These are phyloP conservation scores for Brevipalpus yothersi DNA, from an alignment of 1,140 invertebrate genomes.

Conservation along the genomic window DNA sequence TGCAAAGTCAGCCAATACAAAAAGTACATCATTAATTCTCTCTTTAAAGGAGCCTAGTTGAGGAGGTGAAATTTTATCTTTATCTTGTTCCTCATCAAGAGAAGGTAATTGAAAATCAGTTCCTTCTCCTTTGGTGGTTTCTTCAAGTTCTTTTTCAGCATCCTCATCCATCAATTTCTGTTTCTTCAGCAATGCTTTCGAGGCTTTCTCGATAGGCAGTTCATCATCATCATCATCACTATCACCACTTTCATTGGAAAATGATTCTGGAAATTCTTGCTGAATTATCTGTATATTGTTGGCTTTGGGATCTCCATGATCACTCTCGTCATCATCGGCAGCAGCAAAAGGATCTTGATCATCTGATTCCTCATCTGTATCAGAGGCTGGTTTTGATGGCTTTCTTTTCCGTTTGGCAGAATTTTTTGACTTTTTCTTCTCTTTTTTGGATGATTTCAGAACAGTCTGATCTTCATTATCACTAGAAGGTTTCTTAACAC, in stretches of 20 bases:
- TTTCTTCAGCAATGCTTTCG: background rate
- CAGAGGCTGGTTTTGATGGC: background rate
- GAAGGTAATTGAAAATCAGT: background rate
- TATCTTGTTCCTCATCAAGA: constrained; percentile 23
- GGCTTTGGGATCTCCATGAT: background rate
- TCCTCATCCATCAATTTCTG: constrained; percentile 2
- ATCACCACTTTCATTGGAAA: background rate
- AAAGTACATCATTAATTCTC: constrained; percentile 63
- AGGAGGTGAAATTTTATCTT: background rate
- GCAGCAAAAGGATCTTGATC: constrained; percentile 18
- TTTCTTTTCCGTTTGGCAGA: background rate
- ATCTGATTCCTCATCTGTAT: constrained; percentile 11
- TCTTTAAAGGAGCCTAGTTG: constrained; percentile 33
- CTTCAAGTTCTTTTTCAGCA: constrained; percentile 16
- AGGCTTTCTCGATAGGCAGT: constrained; percentile 23
- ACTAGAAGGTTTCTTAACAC: background rate
- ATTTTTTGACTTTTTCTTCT: too few relatives aligned
- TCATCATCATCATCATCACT: constrained; percentile 13
- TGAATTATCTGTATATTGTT: background rate
- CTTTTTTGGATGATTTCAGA: background rate
- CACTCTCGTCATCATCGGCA: background rate
- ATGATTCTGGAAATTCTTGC: background rate
- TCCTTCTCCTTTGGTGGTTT: background rate
- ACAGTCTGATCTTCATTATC: background rate
- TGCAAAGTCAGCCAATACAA: constrained; percentile 70